Conservation (phyloP, 2,113 vertebrate genomes). For the Atherinomorus stipes region DNA sequence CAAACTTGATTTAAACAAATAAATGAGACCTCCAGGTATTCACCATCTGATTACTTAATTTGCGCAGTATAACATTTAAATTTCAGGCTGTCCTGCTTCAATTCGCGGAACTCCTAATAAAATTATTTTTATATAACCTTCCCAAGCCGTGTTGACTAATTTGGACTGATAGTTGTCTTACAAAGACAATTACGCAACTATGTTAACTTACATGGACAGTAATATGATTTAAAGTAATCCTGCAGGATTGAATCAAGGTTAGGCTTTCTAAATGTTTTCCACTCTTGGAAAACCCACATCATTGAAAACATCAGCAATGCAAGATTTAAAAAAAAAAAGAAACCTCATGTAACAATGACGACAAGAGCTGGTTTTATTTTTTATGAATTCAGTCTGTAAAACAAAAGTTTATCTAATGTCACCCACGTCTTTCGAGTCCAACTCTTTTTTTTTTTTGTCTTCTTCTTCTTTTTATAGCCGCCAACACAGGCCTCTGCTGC, state of each 20-base stretch:
- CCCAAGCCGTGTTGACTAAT: background rate
- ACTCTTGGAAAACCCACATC: background rate
- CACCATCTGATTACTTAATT: background rate
- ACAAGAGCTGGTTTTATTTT: background rate
- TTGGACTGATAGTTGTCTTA: slow-evolving; percentile 1
- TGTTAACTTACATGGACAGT: background rate
- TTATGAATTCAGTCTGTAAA: background rate
- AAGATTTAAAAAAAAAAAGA: background rate
- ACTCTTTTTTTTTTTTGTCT: slow-evolving; percentile 7
- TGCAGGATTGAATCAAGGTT: background rate
- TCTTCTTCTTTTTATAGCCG: slow-evolving; percentile 2
- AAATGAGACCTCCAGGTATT: slow-evolving; percentile 9
- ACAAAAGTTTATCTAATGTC: slow-evolving; percentile 23
- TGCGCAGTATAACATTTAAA: background rate
- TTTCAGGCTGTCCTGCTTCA: background rate
- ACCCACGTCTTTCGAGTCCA: slow-evolving; percentile 22
- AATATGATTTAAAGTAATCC: slow-evolving; percentile 4
- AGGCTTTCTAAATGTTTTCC: slow-evolving; percentile 1
- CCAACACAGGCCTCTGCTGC: slow-evolving; percentile 27
- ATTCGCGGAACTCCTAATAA: slow-evolving; percentile 11
- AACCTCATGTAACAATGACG: background rate
- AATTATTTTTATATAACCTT: slow-evolving; percentile 5
- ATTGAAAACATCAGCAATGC: background rate
- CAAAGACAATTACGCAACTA: background rate
- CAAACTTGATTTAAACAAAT: slow-evolving; percentile 4